Evolutionary conservation across 2,888 invertebrate species (phyloP), one percentile per base, ranked within the genome.

Genomic region (Drosophila putrida): DNA sequence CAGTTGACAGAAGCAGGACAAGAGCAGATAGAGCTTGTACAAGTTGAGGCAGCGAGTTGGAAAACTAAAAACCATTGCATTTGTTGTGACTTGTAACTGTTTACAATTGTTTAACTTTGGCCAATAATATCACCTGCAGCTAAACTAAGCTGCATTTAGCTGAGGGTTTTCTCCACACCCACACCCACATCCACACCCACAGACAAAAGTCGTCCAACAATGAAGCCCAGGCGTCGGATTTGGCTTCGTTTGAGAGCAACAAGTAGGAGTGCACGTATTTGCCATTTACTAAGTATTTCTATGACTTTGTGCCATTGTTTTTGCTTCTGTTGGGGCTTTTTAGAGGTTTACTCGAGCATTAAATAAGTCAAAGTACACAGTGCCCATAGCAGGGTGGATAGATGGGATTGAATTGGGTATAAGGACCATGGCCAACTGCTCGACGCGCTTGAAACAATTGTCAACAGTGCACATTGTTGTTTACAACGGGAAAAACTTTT

Each of bases 271-370:
- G 75, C 71, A 87, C 85, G 85, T 82, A 84, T 81, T 84, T 87
- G 82, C 75, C 72, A 87, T 84, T 89, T 85, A 66, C 68, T 70
- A 77, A 80, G 83, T 80, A 75, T 74, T 84, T 85, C 75, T 69
- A 78, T 80, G 83, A 78, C 71, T 89, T 85, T 78, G 67, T 73
- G 60, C 64, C 65, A 71, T 86, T 78, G 83, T 81, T 81, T 71
- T 82, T 61, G 67, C 49, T 59, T 46, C 71, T 66, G 74, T 68
- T 76, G 55, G 54, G 66, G 54, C 64, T 62, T 73, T 84, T 86
- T 73, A 76, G 78, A 81, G 88, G 72, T 82, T 89, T 89, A 80
- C 81, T 82, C 72, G 71, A 73, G 88, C 88, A 89, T 89, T 89
- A 89, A 85, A 89, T 78, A 85, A 88, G 86, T 88, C 78, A 86